Conservation (phyloP, 1,140 invertebrate species). For the Chrysopa pallens region DNA sequence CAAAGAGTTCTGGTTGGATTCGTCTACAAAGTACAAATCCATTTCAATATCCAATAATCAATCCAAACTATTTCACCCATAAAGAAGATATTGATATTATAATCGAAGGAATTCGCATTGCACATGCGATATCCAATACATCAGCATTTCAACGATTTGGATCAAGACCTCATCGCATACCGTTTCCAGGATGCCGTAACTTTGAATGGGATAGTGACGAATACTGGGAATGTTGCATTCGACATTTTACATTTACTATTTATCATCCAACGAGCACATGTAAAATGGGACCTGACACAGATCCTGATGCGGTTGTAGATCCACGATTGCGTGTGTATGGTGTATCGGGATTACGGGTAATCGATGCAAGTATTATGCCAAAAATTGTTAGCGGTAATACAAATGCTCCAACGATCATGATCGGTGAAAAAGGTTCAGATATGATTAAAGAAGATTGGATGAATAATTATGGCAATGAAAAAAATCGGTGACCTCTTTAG, state of each 20-base stretch:
- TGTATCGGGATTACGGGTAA: conserved; percentile 40
- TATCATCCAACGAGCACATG: conserved; percentile 73
- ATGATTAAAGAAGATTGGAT: conserved; percentile 27
- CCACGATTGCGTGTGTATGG: conserved; percentile 54
- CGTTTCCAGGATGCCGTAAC: conserved; percentile 61
- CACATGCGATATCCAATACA: conserved; percentile 57
- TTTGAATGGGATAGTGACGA: conserved; percentile 55
- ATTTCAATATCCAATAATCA: conserved; percentile 63
- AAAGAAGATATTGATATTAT: conserved; percentile 56
- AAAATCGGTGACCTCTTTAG: conserved; percentile 17
- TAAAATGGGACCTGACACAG: conserved; percentile 66
- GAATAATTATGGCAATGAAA: neutral
- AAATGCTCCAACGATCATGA: conserved; percentile 23
- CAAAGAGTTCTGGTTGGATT: conserved; percentile 66
- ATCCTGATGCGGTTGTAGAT: conserved; percentile 66
- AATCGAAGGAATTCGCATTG: conserved; percentile 67
- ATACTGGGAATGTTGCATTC: conserved; percentile 69
- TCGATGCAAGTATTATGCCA: conserved; percentile 45
- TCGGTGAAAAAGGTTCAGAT: conserved; percentile 23
- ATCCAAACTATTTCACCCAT: conserved; percentile 79
- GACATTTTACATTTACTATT: conserved; percentile 70
- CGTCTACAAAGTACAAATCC: conserved; percentile 64
- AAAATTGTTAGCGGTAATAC: conserved; percentile 25
- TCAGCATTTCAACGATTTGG: conserved; percentile 63
- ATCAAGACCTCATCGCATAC: conserved; percentile 54